These are phyloP conservation scores for Pseudomyrmex cubaensis DNA, from an alignment of 1,140 invertebrate species.

Conservation along the genomic window DNA sequence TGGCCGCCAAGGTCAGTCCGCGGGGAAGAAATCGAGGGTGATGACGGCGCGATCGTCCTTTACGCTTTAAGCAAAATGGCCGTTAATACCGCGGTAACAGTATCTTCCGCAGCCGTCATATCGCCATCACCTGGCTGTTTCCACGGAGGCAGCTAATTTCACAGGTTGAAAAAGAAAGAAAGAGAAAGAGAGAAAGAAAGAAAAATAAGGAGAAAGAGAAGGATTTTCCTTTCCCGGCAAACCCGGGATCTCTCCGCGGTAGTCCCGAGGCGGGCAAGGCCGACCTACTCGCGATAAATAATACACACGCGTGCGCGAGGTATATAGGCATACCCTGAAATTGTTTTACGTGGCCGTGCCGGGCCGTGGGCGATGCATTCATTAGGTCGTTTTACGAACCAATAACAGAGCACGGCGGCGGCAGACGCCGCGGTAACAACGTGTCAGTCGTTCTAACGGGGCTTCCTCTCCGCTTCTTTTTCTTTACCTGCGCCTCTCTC, in stretches of 20 bases:
- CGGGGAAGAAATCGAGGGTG: conserved; percentile 56
- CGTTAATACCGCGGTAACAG: conserved; percentile 40
- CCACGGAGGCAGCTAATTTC: conserved; percentile 58
- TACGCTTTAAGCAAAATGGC: conserved; percentile 15
- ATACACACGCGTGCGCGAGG: conserved; percentile 57
- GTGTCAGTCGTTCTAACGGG: conserved; percentile 84
- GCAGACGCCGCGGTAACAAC: conserved; percentile 81
- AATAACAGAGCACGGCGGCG: conserved; percentile 78
- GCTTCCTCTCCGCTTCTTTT: conserved; percentile 70
- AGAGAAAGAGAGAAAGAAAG: neutral
- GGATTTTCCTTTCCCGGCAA: neutral
- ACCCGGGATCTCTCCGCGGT: neutral
- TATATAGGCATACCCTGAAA: conserved; percentile 73
- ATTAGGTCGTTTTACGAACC: conserved; percentile 84
- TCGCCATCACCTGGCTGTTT: conserved; percentile 38
- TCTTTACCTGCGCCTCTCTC: conserved; percentile 12
- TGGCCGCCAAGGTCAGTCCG: conserved; percentile 49
- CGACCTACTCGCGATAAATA: conserved; percentile 78
- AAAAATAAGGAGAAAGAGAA: neutral
- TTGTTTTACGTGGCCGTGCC: conserved; percentile 74
- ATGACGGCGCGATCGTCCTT: conserved; percentile 46
- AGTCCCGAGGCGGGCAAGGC: conserved; percentile 48
- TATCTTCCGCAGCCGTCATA: conserved; percentile 2
- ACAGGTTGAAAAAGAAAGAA: conserved; percentile 2
- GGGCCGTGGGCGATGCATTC: conserved; percentile 82